A percentile compares a stretch with the other conserved stretches of the same genome.
Conservation (phyloP, 2,797 vertebrate genomes). For the Eulemur albifrons region DNA sequence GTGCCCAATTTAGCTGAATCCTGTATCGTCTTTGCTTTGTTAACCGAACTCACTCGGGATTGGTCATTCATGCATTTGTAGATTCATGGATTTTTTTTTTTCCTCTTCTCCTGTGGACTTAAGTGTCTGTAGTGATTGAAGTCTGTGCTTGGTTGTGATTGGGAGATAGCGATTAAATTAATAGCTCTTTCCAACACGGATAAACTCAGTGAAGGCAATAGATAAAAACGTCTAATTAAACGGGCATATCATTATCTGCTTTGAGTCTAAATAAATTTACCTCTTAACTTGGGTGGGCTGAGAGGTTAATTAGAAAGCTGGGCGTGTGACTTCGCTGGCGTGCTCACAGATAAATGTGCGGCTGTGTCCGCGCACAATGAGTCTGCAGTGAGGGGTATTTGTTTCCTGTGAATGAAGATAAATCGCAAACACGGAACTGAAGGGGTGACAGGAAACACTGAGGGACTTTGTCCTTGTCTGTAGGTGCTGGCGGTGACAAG, state of each 20-base stretch:
- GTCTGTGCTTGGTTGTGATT: neutral
- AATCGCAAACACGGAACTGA: neutral
- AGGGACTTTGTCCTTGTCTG: neutral
- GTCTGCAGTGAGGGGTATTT: neutral
- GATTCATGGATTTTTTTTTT: neutral
- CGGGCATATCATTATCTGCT: neutral
- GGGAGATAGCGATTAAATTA: conserved; percentile 44
- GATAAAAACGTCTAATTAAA: conserved; percentile 62
- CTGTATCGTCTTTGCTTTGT: neutral
- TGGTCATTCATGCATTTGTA: neutral
- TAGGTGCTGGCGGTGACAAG: fast-evolving
- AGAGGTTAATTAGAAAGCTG: conserved; percentile 49
- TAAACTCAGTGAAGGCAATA: conserved; percentile 8
- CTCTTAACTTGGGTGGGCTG: conserved; percentile 19
- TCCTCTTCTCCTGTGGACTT: neutral
- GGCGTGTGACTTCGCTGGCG: fast-evolving
- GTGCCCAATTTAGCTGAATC: neutral
- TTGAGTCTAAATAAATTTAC: conserved; percentile 55
- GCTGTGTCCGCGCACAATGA: too few species aligned
- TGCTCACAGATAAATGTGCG: neutral
- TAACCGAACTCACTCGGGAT: neutral
- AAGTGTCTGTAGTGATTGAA: neutral
- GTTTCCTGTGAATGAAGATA: neutral
- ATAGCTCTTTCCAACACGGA: neutral
- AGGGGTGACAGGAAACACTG: neutral